Conservation (phyloP, 2,888 invertebrate genomes). For the Camponotus fellah region DNA sequence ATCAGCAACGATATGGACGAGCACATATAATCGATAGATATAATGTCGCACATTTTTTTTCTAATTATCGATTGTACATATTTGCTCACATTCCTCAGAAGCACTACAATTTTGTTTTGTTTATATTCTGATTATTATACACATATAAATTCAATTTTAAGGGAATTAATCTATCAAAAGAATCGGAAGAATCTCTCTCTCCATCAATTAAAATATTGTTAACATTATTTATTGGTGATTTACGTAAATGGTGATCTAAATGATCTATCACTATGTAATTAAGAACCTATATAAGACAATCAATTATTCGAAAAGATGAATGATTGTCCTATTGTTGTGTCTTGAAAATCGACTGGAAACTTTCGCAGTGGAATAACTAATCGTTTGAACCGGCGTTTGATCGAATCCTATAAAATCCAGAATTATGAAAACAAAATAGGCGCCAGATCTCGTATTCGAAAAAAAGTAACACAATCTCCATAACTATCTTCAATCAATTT, state of each 20-base stretch:
- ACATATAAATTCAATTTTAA: not conserved
- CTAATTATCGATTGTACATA: not conserved
- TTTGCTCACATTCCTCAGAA: not conserved
- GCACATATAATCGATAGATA: not conserved
- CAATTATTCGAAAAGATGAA: not conserved
- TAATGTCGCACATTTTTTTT: not conserved
- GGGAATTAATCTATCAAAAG: too few species aligned
- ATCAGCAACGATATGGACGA: not conserved
- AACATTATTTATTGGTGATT: not conserved
- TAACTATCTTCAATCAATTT: not conserved
- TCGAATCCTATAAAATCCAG: constrained; percentile 33
- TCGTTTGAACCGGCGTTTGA: constrained; percentile 50
- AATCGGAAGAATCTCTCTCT: not conserved
- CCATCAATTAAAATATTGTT: not conserved
- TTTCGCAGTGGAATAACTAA: constrained; percentile 60
- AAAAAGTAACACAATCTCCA: not conserved
- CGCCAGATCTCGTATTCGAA: not conserved
- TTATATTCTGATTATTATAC: too few species aligned
- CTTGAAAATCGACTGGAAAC: constrained; percentile 53
- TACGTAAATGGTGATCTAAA: not conserved
- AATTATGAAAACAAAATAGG: not conserved
- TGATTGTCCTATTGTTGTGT: not conserved
- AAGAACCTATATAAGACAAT: not conserved
- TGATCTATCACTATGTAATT: not conserved
- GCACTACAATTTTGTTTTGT: too few species aligned